A percentile compares a stretch with the other conserved stretches of the same genome.
These are phyloP conservation scores for Mylabris sibirica DNA, from an alignment of 2,888 invertebrate species.

Conservation along the genomic window DNA sequence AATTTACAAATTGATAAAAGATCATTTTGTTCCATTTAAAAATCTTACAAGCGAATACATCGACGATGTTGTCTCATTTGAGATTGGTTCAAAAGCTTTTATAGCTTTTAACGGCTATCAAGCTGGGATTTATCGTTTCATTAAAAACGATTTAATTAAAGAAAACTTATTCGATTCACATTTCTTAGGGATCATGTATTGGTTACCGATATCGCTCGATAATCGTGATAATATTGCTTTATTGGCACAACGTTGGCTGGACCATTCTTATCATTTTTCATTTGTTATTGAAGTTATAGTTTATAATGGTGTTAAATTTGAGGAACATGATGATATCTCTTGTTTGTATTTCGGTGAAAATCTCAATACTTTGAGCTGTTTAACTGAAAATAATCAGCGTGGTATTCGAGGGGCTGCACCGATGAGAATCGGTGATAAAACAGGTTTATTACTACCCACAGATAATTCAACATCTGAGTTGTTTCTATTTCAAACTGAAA, in stretches of 20 bases:
- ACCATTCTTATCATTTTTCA: conserved; percentile 50
- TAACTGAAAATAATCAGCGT: conserved; percentile 44
- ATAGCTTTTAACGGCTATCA: conserved; percentile 55
- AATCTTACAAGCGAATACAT: conserved; percentile 48
- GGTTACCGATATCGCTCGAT: conserved; percentile 57
- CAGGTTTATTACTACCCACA: conserved; percentile 53
- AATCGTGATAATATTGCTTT: conserved; percentile 62
- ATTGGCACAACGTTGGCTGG: conserved; percentile 56
- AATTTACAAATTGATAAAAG: conserved; percentile 48
- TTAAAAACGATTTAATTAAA: conserved; percentile 42
- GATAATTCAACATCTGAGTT: conserved; percentile 42
- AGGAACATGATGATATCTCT: conserved; percentile 56
- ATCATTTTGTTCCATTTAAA: conserved; percentile 46
- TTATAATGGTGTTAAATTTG: conserved; percentile 54
- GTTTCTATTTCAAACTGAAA: conserved; percentile 50
- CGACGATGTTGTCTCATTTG: conserved; percentile 52
- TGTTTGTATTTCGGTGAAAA: conserved; percentile 53
- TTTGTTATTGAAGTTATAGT: conserved; percentile 52
- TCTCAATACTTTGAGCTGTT: conserved; percentile 50
- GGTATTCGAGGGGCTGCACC: conserved; percentile 51
- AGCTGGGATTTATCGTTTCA: conserved; percentile 54
- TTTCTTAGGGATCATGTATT: conserved; percentile 52
- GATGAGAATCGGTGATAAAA: conserved; percentile 47
- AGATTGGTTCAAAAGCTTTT: conserved; percentile 55
- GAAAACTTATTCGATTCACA: conserved; percentile 48